These are phyloP conservation scores for Notodonta dromedarius DNA, from an alignment of 2,888 invertebrate species.

Conservation along the genomic window DNA sequence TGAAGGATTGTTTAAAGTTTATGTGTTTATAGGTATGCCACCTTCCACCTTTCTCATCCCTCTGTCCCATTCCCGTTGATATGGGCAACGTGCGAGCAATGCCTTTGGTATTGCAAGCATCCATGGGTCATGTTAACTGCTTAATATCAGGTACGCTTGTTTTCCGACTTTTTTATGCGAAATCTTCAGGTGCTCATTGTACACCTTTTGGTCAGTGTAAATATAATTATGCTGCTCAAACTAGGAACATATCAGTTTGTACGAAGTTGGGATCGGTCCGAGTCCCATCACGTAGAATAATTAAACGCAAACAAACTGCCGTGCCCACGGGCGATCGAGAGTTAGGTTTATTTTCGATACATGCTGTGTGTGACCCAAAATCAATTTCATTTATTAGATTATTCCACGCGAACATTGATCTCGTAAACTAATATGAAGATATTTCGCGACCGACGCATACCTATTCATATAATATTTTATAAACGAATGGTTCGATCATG, in stretches of 20 bases:
- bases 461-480: background rate
- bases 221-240: conserved; percentile 39
- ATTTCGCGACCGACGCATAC: background rate
- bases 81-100: too few species aligned
- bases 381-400: conserved; percentile 42
- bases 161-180: background rate
- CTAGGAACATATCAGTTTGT: conserved; percentile 38
- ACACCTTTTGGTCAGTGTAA: conserved; percentile 28
- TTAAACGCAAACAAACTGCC: conserved; percentile 75
- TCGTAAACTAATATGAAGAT: conserved; percentile 2
- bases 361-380: conserved; percentile 42
- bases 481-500: background rate
- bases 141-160: too few species aligned
- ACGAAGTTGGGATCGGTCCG: conserved; percentile 43
- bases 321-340: conserved; percentile 54
- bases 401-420: conserved; percentile 13
- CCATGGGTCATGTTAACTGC: too few species aligned
- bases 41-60: too few species aligned
- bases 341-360: conserved; percentile 66
- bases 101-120: too few species aligned
- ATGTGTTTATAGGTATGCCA: too few species aligned
- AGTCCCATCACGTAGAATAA: conserved; percentile 69
- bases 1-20: too few species aligned
- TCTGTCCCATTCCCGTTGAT: too few species aligned
- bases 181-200: conserved; percentile 16